Evolutionary conservation across 2,113 vertebrate genomes (phyloP).

Genomic region (Channa argus): DNA sequence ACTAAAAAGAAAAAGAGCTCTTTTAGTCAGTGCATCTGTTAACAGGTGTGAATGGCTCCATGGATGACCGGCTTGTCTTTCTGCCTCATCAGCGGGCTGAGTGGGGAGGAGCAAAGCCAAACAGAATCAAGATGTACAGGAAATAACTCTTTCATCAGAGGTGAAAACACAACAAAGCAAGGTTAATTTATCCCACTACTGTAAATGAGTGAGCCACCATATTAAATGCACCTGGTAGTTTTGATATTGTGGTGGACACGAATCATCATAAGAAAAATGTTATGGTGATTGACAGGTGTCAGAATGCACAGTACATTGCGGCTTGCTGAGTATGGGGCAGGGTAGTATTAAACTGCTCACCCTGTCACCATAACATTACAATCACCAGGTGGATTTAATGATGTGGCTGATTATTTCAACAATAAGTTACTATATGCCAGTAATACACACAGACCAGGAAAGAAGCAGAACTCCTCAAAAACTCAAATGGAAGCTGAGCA

Average conservation of each 20-base stretch:
- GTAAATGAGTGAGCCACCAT: too few relatives aligned
- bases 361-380: too few relatives aligned
- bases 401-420: background rate
- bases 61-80: conserved; percentile 46
- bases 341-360: too few relatives aligned
- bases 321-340: too few relatives aligned
- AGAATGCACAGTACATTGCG: too few relatives aligned
- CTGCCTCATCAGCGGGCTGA: conserved; percentile 20
- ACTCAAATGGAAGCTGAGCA: conserved; percentile 12
- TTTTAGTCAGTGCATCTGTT: conserved; percentile 32
- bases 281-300: too few relatives aligned
- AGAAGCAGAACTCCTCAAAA: background rate
- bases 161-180: conserved; percentile 25
- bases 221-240: too few relatives aligned
- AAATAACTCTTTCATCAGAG: conserved; percentile 64
- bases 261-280: too few relatives aligned
- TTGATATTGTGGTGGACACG: too few relatives aligned
- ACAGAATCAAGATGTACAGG: conserved; percentile 41
- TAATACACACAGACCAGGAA: background rate
- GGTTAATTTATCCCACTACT: background rate
- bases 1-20: conserved; percentile 21
- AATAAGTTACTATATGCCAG: conserved; percentile 10
- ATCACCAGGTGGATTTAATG: too few relatives aligned
- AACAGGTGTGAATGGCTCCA: conserved; percentile 45
- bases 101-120: conserved; percentile 23